Base-by-base conservation (phyloP, 2,888 invertebrate species). In the Syrphus vitripennis region DNA sequence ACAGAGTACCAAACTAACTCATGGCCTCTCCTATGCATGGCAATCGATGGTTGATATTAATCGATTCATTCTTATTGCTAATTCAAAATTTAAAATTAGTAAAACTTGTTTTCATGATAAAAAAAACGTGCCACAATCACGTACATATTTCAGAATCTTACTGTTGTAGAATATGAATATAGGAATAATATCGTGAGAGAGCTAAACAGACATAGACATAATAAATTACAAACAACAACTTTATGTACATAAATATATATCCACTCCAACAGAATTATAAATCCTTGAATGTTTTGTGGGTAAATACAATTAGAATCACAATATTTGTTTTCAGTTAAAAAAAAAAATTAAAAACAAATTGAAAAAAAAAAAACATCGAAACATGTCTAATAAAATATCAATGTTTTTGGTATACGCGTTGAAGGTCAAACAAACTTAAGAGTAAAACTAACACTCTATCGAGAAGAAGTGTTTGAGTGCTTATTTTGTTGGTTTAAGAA, bases 261-360 rank as follows among this genome's bases (percentile, higher is more conserved):
- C 7, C 31, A 48, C 6, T 1, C n/a, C n/a, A n/a, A n/a, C n/a
- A n/a, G n/a, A n/a, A n/a, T 45, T 10, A 3, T 59, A 6, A 26
- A 29, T 63, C 63, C 63, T 63, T 65, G 65, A 14, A 3, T 31
- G 7, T 65, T 63, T 65, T 65, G 45, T 65, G 31, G 31, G 45
- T 65, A 65, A 65, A 65, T 65, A 65, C 12, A 63, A 65, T 63
- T 29, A 65, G 65, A 65, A 65, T 65, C 29, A 42, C 14, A 65
- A 45, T 65, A 65, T 65, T 65, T 65, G 65, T 16, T 45, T 65
- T 42, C 1, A 40, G 42, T 63, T 57, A 16, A 45, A 42, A 42
- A 16, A 63, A 42, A 40, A 42, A 63, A 26, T 12, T 48, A 21
- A 21, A 0, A 24, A n/a, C n/a, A n/a, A n/a, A n/a, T n/a, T n/a